Percentiles rank a stretch among this genome's conserved stretches.
phyloP scores from a whole-genome alignment of 2,797 vertebrate species.

The Phrynocephalus guinanensis region DNA sequence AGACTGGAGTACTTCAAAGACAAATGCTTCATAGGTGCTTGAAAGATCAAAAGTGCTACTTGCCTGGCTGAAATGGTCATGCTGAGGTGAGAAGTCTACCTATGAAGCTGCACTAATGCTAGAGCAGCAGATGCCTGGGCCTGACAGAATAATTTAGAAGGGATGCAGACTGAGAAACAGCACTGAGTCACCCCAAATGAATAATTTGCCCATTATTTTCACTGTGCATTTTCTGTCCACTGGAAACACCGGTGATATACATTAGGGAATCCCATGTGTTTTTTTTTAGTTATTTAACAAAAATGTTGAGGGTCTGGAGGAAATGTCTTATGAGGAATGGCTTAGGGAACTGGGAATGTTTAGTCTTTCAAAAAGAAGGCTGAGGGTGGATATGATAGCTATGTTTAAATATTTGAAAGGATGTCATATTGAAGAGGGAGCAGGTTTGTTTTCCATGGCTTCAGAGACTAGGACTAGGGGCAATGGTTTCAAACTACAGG shows the following conservation, averaged over 20 bases:
- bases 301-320: too few relatives aligned
- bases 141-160: neutral
- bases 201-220: neutral
- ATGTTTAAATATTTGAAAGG: too few relatives aligned
- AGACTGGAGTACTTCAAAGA: neutral
- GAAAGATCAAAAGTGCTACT: slow-evolving; percentile 10
- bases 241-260: neutral
- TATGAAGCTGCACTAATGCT: neutral
- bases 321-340: too few relatives aligned
- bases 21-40: neutral
- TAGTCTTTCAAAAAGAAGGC: too few relatives aligned
- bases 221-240: neutral
- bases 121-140: neutral
- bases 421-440: too few relatives aligned
- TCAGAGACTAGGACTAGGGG: too few relatives aligned
- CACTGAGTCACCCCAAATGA: neutral
- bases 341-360: too few relatives aligned
- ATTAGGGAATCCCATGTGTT: neutral
- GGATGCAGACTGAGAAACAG: neutral
- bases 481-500: too few relatives aligned
- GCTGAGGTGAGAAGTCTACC: neutral
- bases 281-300: too few relatives aligned
- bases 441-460: too few relatives aligned
- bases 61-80: neutral
- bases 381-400: too few relatives aligned